These are phyloP conservation scores for Zeus faber DNA, from an alignment of 2,113 vertebrate species.

Conservation along the genomic window DNA sequence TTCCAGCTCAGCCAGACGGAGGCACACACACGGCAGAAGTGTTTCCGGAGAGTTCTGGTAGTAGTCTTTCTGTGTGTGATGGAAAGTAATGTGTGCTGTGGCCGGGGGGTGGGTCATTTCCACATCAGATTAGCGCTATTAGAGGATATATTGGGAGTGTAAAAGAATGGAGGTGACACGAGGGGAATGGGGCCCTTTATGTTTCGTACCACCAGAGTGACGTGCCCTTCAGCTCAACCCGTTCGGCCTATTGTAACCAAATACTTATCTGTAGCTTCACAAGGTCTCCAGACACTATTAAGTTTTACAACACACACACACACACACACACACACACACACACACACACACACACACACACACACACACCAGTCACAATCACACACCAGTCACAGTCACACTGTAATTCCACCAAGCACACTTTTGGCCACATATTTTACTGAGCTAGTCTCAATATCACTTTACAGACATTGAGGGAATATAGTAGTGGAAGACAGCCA, in stretches of 20 bases:
- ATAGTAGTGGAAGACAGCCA: not conserved
- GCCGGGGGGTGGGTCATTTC: no score
- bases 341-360: not conserved
- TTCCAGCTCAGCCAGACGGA: slow-evolving; percentile 27
- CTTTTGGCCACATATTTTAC: not conserved
- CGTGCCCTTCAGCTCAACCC: not conserved
- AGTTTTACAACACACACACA: not conserved
- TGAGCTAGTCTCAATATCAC: slow-evolving; percentile 1
- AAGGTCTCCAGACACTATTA: not conserved
- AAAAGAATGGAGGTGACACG: no score
- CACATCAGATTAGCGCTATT: no score
- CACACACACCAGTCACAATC: not conserved
- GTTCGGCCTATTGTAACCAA: slow-evolving; percentile 5
- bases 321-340: not conserved
- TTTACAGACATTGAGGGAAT: slow-evolving; percentile 2
- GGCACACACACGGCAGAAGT: no score
- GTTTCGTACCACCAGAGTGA: not conserved
- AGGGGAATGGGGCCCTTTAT: not conserved
- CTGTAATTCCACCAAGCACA: not conserved
- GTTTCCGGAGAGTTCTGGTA: no score
- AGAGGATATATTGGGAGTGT: no score
- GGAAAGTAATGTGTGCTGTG: no score
- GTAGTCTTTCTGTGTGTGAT: not conserved
- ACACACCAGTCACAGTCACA: not conserved
- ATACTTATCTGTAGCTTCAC: slow-evolving; percentile 9